Evolutionary conservation across 2,113 vertebrate genomes (phyloP).

Genomic region (Macrotus californicus): DNA sequence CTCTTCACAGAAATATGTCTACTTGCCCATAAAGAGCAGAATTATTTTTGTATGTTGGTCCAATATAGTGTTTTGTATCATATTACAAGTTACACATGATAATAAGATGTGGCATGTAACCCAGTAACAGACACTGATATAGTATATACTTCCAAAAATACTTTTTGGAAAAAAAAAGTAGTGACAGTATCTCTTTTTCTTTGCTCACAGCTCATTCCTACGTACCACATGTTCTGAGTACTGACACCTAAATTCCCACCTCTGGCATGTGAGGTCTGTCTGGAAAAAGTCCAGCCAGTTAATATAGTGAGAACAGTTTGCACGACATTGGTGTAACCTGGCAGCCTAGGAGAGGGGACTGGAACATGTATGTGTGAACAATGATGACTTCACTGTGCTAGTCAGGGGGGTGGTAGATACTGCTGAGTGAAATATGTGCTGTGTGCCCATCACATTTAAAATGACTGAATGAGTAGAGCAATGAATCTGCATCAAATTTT

Average conservation of each 20-base stretch:
- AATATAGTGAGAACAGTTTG: too few species aligned
- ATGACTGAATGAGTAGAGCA: too few species aligned
- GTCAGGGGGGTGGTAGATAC: too few species aligned
- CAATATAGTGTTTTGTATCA: constrained; percentile 53
- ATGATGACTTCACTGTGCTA: too few species aligned
- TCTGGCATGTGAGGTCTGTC: not conserved
- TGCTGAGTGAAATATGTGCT: too few species aligned
- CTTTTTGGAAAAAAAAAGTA: not conserved
- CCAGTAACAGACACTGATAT: not conserved
- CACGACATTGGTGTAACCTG: too few species aligned
- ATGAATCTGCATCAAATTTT: too few species aligned
- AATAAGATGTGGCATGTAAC: constrained; percentile 29
- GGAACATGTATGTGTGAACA: too few species aligned
- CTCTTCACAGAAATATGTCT: constrained; percentile 52
- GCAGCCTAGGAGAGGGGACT: too few species aligned
- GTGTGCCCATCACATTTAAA: too few species aligned
- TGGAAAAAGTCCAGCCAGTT: too few species aligned
- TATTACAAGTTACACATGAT: constrained; percentile 36
- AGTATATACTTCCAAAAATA: not conserved
- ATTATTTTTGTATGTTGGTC: constrained; percentile 46
- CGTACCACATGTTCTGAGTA: not conserved
- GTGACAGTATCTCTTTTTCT: not conserved
- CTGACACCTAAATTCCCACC: not conserved
- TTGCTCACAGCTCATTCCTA: not conserved
- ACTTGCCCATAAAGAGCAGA: constrained; percentile 43